A percentile compares a stretch with the other conserved stretches of the same genome.
phyloP scores from a whole-genome alignment of 35 echinoderm and acorn worm genomes.

The Ptychodera flava region DNA sequence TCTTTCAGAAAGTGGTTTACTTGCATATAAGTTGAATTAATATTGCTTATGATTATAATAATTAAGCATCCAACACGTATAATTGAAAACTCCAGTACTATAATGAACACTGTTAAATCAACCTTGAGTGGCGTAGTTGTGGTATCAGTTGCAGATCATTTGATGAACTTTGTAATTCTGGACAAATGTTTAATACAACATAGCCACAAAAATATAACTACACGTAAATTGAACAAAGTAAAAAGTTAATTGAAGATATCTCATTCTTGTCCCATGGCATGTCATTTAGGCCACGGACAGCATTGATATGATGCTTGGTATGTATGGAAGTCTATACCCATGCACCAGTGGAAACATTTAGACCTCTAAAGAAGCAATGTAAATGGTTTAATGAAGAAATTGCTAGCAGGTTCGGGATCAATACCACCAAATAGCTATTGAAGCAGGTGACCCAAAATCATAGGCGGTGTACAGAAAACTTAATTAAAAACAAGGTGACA shows the following conservation, averaged over 20 bases:
- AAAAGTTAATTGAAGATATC: not conserved
- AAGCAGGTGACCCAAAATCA: not conserved
- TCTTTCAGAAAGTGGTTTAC: too few relatives aligned
- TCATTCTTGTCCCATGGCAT: not conserved
- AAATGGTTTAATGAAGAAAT: not conserved
- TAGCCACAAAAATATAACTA: not conserved
- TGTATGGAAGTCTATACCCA: not conserved
- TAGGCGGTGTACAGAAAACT: not conserved
- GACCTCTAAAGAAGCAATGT: not conserved
- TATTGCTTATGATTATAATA: too few relatives aligned
- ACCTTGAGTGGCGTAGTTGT: not conserved
- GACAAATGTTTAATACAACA: not conserved
- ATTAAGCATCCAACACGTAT: too few relatives aligned
- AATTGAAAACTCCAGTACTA: too few relatives aligned
- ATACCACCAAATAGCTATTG: not conserved
- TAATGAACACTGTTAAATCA: too few relatives aligned
- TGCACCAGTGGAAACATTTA: not conserved
- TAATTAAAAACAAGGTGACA: not conserved
- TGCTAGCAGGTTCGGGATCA: not conserved
- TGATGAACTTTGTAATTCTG: not conserved
- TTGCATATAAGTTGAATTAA: too few relatives aligned
- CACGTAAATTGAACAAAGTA: not conserved
- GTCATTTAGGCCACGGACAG: not conserved
- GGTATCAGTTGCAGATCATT: not conserved
- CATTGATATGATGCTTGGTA: not conserved